Evolutionary conservation across 2,113 vertebrate genomes (phyloP), one percentile per base, ranked within the genome.

Genomic region (Phocoena sinus): DNA sequence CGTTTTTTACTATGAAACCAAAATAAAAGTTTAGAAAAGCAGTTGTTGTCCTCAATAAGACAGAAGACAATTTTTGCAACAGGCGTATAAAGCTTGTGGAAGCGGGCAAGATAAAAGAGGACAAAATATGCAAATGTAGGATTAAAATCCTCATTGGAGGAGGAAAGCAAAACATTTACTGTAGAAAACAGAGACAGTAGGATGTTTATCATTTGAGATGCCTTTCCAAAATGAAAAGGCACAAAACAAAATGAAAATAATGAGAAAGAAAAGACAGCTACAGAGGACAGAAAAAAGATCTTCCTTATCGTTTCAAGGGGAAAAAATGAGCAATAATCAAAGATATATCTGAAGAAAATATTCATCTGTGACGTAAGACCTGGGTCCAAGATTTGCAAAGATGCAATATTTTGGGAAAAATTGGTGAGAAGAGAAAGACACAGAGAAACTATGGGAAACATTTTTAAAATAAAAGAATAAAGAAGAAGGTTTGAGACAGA

Each of bases 1-100:
- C 26, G 9, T 23, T 50, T 79, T 38, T 58, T 73, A 95, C 36
- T 38, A 47, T 67, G 31, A 96, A 95, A 53, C 9, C 31, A 53
- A 94, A 76, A 94, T 73, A 89, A 94, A 56, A 73, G 41, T 86
- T 95, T 41, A 74, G 70, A 73, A 38, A 94, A 70, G 76, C 44
- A 84, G 65, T 53, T 77, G n/a, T 3, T 86, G 41, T 44, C 33
- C 38, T 74, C 58, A 84, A 5, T 79, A n/a, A 80, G 53, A 65
- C 15, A 63, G 80, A 87, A 76, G 65, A 41, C 18, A 33, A 53
- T 25, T 88, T 92, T 53, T 47, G 70, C 41, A 74, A 53, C 14
- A 82, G 79, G 44, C 47, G 10, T 12, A 13, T 67, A 44, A 82
- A 83, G 28, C 28, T 58, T 41, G 4, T 25, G 11, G 33, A 44